phyloP scores from a whole-genome alignment of 1,140 invertebrate species.

The Camponotus floridanus region DNA sequence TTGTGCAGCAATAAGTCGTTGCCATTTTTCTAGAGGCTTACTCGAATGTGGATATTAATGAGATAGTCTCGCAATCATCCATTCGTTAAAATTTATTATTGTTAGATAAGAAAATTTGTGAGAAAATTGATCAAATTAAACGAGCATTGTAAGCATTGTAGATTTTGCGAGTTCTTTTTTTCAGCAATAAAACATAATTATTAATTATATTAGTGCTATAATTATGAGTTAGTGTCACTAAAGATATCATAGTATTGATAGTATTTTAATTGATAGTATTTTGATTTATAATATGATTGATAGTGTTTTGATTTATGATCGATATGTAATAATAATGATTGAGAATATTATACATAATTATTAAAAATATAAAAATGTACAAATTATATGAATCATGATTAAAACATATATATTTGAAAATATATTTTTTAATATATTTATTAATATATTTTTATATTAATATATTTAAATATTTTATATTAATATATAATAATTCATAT shows the following conservation, averaged over 20 bases:
- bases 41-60: slow-evolving; percentile 19
- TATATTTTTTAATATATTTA: background rate
- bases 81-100: slow-evolving; percentile 8
- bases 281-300: background rate
- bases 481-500: no score
- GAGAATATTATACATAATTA: background rate
- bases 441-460: no score
- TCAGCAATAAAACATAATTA: background rate
- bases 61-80: background rate
- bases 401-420: background rate
- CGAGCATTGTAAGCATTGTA: background rate
- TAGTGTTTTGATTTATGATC: background rate
- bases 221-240: background rate
- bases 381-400: background rate
- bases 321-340: background rate
- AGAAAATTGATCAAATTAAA: slow-evolving; percentile 22
- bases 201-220: background rate
- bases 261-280: background rate
- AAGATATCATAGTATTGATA: background rate
- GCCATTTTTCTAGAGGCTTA: background rate
- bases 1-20: background rate
- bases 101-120: background rate
- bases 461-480: no score
- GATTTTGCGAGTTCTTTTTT: background rate
- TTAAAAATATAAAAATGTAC: background rate